phyloP scores from a whole-genome alignment of 2,888 invertebrate species.

The Piscicola geometra region DNA sequence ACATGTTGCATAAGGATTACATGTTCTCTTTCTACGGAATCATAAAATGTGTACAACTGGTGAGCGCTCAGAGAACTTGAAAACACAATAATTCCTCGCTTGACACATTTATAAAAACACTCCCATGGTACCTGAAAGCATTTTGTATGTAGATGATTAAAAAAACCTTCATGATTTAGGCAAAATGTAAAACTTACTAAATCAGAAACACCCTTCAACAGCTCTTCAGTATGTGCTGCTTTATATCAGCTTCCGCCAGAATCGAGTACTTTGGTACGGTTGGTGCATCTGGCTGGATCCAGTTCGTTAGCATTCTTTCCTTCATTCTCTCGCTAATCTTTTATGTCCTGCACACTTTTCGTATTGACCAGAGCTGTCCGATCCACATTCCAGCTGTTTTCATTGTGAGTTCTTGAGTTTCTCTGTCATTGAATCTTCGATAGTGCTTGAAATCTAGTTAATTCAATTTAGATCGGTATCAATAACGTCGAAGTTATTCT shows the following conservation, averaged over 20 bases:
- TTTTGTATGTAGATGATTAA: too few relatives aligned
- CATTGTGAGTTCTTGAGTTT: not conserved
- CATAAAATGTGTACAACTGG: not conserved
- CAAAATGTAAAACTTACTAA: too few relatives aligned
- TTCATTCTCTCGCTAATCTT: constrained; percentile 18
- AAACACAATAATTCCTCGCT: too few relatives aligned
- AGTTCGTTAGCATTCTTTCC: constrained; percentile 26
- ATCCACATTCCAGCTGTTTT: not conserved
- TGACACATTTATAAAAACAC: too few relatives aligned
- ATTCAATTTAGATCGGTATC: not conserved
- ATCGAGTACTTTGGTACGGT: not conserved
- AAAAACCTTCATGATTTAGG: too few relatives aligned
- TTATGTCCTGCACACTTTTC: constrained; percentile 11
- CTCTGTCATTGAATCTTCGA: not conserved
- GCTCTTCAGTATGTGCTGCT: constrained; percentile 20
- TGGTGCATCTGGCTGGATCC: constrained; percentile 17
- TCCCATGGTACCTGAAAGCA: too few relatives aligned
- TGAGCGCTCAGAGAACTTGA: not conserved
- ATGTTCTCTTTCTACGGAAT: constrained; percentile 3
- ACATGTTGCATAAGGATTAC: not conserved
- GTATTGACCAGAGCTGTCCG: not conserved
- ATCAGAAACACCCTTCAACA: too few relatives aligned
- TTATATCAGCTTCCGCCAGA: constrained; percentile 17
- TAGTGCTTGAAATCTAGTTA: too few relatives aligned
- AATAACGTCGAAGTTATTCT: too few relatives aligned